Evolutionary conservation across 2,113 vertebrate species (phyloP).

Genomic region (Callithrix jacchus): DNA sequence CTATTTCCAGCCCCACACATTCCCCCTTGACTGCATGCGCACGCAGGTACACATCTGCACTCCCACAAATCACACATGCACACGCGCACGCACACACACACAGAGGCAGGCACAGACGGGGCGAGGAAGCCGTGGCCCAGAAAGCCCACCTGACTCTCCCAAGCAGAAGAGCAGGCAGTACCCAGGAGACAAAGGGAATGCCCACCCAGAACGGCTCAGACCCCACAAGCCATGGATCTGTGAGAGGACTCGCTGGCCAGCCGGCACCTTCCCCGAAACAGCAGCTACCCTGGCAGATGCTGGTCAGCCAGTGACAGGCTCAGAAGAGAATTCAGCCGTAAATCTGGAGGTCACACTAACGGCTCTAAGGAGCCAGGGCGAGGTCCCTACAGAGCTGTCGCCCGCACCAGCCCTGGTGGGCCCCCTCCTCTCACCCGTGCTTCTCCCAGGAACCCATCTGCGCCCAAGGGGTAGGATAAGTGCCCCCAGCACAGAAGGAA

Average conservation of each 20-base stretch:
- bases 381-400: background rate
- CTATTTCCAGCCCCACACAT: background rate
- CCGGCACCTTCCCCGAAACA: background rate
- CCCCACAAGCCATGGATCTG: background rate
- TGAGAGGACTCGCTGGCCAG: too few species aligned
- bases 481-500: background rate
- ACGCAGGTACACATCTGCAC: too few species aligned
- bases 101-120: too few species aligned
- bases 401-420: background rate
- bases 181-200: too few species aligned
- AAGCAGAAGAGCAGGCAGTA: fast-evolving
- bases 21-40: background rate
- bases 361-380: fast-evolving
- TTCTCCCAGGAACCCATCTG: background rate
- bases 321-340: fast-evolving
- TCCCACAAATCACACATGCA: background rate
- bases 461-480: background rate
- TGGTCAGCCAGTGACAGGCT: background rate
- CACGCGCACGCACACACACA: fast-evolving
- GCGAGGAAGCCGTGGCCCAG: background rate
- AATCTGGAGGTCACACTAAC: background rate
- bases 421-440: background rate
- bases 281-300: background rate
- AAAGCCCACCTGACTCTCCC: background rate
- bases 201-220: background rate